These are phyloP conservation scores for Parelbella ahira DNA, from an alignment of 2,888 invertebrate genomes.

Conservation along the genomic window DNA sequence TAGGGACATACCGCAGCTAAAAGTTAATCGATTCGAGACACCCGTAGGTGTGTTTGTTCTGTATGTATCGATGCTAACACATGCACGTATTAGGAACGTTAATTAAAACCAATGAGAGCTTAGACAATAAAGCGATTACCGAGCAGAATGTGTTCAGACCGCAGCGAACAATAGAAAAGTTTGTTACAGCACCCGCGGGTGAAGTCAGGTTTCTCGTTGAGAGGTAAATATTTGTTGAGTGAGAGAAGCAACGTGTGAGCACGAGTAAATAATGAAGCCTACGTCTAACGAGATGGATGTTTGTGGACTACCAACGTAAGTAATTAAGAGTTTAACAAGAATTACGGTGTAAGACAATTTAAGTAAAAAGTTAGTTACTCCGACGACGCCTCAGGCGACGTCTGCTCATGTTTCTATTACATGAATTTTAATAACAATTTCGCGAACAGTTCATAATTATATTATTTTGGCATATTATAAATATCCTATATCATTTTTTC, in stretches of 20 bases:
- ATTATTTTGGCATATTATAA: too few species aligned
- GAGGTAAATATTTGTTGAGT: constrained; percentile 69
- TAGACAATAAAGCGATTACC: constrained; percentile 43
- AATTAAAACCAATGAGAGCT: constrained; percentile 48
- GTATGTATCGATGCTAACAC: not conserved
- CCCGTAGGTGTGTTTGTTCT: constrained; percentile 13
- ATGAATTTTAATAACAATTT: too few species aligned
- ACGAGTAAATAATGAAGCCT: constrained; percentile 73
- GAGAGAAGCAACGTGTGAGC: constrained; percentile 54
- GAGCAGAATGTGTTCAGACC: constrained; percentile 44
- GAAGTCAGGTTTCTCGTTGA: constrained; percentile 73
- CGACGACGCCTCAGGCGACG: too few species aligned
- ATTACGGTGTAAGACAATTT: constrained; percentile 57
- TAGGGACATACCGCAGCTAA: too few species aligned
- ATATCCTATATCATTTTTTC: too few species aligned
- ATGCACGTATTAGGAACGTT: constrained; percentile 31
- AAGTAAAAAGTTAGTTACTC: constrained; percentile 45
- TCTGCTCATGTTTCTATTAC: too few species aligned
- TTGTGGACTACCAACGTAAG: constrained; percentile 71
- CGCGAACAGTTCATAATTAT: too few species aligned
- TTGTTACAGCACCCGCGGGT: constrained; percentile 63
- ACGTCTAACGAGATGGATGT: constrained; percentile 69
- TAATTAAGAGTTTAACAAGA: constrained; percentile 74
- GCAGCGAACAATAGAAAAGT: constrained; percentile 66
- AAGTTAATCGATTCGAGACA: constrained; percentile 11